Percentiles rank a stretch among this genome's conserved stretches.
Evolutionary conservation across 2,888 invertebrate species (phyloP).

Genomic region (Eurois occulta): DNA sequence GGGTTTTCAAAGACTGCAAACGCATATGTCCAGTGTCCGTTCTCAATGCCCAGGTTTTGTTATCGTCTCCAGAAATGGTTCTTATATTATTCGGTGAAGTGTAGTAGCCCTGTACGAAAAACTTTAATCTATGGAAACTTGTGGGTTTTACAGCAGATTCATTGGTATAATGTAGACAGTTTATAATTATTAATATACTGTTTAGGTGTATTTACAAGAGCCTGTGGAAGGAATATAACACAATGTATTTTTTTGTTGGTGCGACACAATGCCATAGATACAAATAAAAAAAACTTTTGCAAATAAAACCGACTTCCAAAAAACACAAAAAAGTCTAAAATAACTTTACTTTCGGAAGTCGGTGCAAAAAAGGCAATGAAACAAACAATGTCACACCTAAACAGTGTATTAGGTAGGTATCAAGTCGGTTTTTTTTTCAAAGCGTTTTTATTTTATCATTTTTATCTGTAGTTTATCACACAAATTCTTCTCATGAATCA

Average conservation of each 20-base stretch:
- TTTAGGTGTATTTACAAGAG: neutral
- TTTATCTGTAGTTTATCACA: too few relatives aligned
- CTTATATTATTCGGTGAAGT: conserved; percentile 5
- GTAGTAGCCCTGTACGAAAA: conserved; percentile 38
- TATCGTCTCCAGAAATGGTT: conserved; percentile 15
- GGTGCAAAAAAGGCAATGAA: too few relatives aligned
- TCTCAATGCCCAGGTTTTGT: conserved; percentile 21
- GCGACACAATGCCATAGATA: neutral
- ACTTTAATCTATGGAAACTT: neutral
- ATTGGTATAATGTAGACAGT: neutral
- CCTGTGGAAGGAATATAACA: neutral
- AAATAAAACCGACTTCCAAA: too few relatives aligned
- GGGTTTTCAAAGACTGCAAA: conserved; percentile 41
- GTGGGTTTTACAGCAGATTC: neutral
- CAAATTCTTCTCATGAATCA: too few relatives aligned
- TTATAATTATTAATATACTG: neutral
- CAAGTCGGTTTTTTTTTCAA: too few relatives aligned
- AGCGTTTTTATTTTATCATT: too few relatives aligned
- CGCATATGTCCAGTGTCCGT: neutral
- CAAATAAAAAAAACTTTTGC: neutral
- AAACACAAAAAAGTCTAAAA: too few relatives aligned
- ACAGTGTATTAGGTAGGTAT: too few relatives aligned
- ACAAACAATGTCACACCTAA: too few relatives aligned
- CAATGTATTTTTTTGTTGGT: neutral
- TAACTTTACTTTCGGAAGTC: too few relatives aligned